Evolutionary conservation across 2,888 invertebrate species (phyloP).

Genomic region (Mythimna lalbum): DNA sequence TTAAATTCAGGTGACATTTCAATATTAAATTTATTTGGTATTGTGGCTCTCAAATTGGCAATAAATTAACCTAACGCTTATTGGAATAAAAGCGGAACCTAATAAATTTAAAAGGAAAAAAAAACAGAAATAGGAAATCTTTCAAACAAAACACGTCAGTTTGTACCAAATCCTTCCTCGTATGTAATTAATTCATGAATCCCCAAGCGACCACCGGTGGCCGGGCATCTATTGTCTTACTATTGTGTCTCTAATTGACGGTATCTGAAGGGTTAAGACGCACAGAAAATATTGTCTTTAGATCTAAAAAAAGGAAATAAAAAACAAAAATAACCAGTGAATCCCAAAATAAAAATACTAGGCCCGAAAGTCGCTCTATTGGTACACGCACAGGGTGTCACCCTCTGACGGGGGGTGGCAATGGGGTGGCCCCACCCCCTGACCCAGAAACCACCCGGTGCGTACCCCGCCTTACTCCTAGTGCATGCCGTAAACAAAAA

Average conservation of each 20-base stretch:
- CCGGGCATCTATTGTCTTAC: too few relatives aligned
- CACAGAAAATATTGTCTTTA: not conserved
- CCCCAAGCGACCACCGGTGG: too few relatives aligned
- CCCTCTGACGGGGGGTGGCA: slow-evolving; percentile 70
- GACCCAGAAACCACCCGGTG: slow-evolving; percentile 80
- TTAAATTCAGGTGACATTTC: not conserved
- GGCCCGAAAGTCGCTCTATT: slow-evolving; percentile 60
- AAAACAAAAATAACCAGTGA: slow-evolving; percentile 31
- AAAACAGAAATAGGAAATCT: not conserved
- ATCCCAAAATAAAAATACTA: slow-evolving; percentile 58
- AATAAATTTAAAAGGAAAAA: not conserved
- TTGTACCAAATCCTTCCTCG: not conserved
- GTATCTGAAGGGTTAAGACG: too few relatives aligned
- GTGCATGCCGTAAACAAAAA: slow-evolving; percentile 69
- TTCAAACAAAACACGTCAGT: slow-evolving; percentile 4
- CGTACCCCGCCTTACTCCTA: slow-evolving; percentile 70
- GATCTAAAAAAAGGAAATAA: not conserved
- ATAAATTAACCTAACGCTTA: too few relatives aligned
- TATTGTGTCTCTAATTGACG: too few relatives aligned
- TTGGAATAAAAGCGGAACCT: not conserved
- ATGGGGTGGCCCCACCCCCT: slow-evolving; percentile 73
- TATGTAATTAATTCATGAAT: too few relatives aligned
- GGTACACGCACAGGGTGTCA: slow-evolving; percentile 72
- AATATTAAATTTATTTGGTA: not conserved
- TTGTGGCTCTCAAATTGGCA: not conserved